These are phyloP conservation scores for Lepidonotus clava DNA, from an alignment of 2,888 invertebrate genomes.

Conservation along the genomic window DNA sequence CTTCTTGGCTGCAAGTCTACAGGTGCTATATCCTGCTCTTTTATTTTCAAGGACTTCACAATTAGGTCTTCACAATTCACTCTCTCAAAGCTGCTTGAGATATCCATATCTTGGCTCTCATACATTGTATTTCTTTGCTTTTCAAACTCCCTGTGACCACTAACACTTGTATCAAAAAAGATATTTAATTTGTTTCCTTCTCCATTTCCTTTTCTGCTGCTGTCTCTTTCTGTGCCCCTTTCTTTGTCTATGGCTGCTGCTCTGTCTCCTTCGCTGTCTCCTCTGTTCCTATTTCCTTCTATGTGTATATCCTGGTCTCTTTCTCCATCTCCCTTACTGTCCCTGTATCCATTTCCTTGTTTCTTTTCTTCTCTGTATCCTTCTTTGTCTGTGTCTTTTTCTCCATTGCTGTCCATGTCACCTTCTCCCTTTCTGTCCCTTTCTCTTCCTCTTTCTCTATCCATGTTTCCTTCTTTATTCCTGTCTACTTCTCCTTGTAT, in stretches of 20 bases:
- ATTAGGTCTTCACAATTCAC: no score
- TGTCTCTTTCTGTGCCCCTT: neutral
- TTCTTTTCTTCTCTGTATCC: neutral
- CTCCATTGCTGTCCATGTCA: neutral
- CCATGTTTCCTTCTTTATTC: neutral
- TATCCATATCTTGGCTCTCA: no score
- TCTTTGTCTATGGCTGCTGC: neutral
- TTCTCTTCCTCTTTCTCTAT: neutral
- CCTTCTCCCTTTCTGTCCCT: neutral
- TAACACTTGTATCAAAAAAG: no score
- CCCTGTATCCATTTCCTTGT: neutral
- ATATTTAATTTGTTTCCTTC: no score
- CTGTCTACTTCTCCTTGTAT: neutral
- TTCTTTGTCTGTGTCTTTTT: neutral
- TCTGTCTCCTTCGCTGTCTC: neutral
- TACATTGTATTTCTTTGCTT: no score
- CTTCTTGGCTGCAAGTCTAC: no score
- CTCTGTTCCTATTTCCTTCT: neutral
- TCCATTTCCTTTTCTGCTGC: neutral
- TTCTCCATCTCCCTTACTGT: neutral
- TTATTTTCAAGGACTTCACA: no score
- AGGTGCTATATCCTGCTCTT: no score
- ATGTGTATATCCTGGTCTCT: neutral
- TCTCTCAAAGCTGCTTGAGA: no score
- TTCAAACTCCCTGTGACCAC: no score